Evolutionary conservation across 2,113 vertebrate species (phyloP).

Genomic region (Bolborhynchus lineola): DNA sequence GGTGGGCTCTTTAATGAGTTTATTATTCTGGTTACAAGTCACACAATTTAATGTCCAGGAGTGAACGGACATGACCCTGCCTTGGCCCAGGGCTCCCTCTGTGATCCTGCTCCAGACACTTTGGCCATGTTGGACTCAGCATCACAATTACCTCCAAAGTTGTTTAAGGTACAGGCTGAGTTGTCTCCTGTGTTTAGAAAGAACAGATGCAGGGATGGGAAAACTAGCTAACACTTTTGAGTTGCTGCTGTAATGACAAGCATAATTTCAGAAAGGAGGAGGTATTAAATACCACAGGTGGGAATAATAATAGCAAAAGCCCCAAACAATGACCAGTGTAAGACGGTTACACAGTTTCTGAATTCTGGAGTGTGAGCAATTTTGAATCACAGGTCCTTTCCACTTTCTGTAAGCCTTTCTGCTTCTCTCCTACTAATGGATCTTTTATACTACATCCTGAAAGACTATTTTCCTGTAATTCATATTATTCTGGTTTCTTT

Average conservation of each 20-base stretch:
- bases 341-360: not conserved
- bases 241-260: not conserved
- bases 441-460: not conserved
- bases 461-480: not conserved
- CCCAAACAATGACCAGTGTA: not conserved
- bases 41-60: not conserved
- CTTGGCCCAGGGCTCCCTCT: not conserved
- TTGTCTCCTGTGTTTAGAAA: not conserved
- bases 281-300: not conserved
- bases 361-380: not conserved
- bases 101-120: not conserved
- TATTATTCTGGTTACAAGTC: not conserved
- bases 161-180: not conserved
- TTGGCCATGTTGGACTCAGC: not conserved
- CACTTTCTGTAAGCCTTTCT: not conserved
- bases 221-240: not conserved
- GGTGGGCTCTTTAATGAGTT: not conserved
- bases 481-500: not conserved
- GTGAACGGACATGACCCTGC: not conserved
- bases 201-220: not conserved
- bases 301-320: not conserved
- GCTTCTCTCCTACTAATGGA: not conserved
- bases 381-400: not conserved
- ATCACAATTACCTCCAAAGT: not conserved
- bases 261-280: not conserved